A percentile compares a stretch with the other conserved stretches of the same genome.
Conservation (phyloP, 2,113 vertebrate species). For the Dasyornis broadbenti region DNA sequence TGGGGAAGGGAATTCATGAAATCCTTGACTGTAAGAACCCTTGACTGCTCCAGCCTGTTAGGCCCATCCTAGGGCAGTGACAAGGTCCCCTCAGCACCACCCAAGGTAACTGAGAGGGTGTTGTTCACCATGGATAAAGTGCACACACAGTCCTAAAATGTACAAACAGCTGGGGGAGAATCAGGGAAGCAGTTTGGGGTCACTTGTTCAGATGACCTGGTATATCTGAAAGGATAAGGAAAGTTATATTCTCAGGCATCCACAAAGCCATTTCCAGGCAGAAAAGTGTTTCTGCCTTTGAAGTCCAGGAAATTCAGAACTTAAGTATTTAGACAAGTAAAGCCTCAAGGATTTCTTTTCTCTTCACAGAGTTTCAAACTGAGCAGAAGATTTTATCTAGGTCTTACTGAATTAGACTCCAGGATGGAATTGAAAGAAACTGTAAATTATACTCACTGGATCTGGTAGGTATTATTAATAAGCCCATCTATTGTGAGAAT, state of each 20-base stretch:
- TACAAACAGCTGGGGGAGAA: background rate
- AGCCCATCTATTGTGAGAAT: background rate
- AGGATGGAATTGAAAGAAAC: background rate
- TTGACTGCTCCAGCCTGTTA: background rate
- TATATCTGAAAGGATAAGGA: background rate
- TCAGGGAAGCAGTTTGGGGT: background rate
- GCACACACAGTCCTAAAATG: background rate
- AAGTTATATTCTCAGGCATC: background rate
- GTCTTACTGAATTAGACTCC: background rate
- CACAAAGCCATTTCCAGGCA: background rate
- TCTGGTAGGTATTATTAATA: background rate
- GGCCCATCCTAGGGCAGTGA: background rate
- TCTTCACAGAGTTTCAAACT: background rate
- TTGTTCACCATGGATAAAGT: background rate
- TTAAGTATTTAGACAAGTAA: background rate
- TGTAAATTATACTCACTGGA: background rate
- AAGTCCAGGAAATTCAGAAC: background rate
- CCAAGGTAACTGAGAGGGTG: background rate
- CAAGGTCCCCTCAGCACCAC: background rate
- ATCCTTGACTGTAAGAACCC: background rate
- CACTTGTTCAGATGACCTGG: background rate
- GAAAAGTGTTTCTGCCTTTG: background rate
- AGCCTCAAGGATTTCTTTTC: background rate
- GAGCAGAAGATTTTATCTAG: background rate
- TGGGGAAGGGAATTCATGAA: background rate